A percentile compares a stretch with the other conserved stretches of the same genome.
phyloP scores from a whole-genome alignment of 2,888 invertebrate species.

The Platerodrilus igneus region DNA sequence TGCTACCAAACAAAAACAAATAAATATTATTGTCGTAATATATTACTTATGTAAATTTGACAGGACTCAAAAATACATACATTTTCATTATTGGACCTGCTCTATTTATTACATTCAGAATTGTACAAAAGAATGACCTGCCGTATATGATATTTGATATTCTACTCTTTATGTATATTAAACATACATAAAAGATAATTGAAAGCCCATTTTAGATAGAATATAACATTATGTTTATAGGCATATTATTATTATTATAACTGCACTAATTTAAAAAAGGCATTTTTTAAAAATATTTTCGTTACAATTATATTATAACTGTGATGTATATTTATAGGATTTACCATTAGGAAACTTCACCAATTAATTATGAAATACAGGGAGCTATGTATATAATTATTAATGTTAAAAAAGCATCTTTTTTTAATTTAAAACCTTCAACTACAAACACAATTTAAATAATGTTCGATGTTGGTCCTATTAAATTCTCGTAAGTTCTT shows the following conservation, averaged over 20 bases:
- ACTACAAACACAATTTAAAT: slow-evolving; percentile 30
- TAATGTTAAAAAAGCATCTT: slow-evolving; percentile 39
- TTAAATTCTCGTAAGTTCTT: slow-evolving; percentile 31
- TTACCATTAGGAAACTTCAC: slow-evolving; percentile 44
- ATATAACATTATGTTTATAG: slow-evolving; percentile 23
- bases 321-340: slow-evolving; percentile 35
- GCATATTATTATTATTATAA: slow-evolving; percentile 27
- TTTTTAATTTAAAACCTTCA: slow-evolving; percentile 19
- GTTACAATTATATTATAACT: slow-evolving; percentile 30
- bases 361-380: slow-evolving; percentile 29
- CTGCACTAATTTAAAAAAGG: slow-evolving; percentile 39
- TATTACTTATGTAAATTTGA: slow-evolving; percentile 31
- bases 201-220: slow-evolving; percentile 40
- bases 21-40: slow-evolving; percentile 37
- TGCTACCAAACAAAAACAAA: slow-evolving; percentile 31
- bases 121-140: background rate
- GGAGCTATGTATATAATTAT: slow-evolving; percentile 25
- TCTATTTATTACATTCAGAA: slow-evolving; percentile 13
- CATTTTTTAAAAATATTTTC: slow-evolving; percentile 46
- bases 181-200: slow-evolving; percentile 35
- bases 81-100: slow-evolving; percentile 17
- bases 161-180: slow-evolving; percentile 21
- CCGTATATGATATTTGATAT: slow-evolving; percentile 15
- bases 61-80: slow-evolving; percentile 36
- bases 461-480: slow-evolving; percentile 46